These are phyloP conservation scores for Toxotes jaculatrix DNA, from an alignment of 2,113 vertebrate genomes.

Conservation along the genomic window DNA sequence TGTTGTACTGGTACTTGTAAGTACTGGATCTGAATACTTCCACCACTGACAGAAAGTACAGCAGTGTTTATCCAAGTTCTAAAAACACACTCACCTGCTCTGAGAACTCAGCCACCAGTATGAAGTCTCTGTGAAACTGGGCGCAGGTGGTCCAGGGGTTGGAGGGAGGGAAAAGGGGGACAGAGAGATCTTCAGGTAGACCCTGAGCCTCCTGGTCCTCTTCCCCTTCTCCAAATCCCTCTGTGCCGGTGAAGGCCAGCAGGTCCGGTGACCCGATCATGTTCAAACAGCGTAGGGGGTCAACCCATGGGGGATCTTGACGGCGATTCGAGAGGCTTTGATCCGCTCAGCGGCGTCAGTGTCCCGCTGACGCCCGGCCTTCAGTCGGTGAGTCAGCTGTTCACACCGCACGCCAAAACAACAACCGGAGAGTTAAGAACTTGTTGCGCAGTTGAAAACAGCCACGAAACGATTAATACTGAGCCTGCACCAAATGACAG, in stretches of 20 bases:
- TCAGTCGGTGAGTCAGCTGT: constrained; percentile 65
- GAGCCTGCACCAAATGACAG: not conserved
- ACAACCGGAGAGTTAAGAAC: not conserved
- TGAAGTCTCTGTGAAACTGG: constrained; percentile 92
- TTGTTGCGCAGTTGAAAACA: constrained; percentile 32
- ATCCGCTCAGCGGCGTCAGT: not conserved
- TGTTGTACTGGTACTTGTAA: not conserved
- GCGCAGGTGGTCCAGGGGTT: constrained; percentile 90
- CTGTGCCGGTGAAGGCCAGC: constrained; percentile 91
- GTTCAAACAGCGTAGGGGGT: constrained; percentile 49
- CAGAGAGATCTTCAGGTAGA: constrained; percentile 91
- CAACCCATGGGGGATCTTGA: constrained; percentile 15
- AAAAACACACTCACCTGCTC: constrained; percentile 85
- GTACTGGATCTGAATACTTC: not conserved
- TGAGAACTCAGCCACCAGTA: constrained; percentile 96
- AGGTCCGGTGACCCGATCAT: constrained; percentile 98
- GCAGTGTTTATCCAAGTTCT: too few relatives aligned
- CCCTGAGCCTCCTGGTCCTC: constrained; percentile 68
- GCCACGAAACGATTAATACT: not conserved
- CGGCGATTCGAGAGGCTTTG: not conserved
- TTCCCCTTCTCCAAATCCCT: constrained; percentile 86
- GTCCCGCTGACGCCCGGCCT: constrained; percentile 24
- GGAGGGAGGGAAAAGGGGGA: constrained; percentile 85
- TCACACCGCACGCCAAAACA: not conserved
- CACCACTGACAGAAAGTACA: too few relatives aligned